phyloP scores from a whole-genome alignment of 2,113 vertebrate species.

The Ptilonorhynchus violaceus region DNA sequence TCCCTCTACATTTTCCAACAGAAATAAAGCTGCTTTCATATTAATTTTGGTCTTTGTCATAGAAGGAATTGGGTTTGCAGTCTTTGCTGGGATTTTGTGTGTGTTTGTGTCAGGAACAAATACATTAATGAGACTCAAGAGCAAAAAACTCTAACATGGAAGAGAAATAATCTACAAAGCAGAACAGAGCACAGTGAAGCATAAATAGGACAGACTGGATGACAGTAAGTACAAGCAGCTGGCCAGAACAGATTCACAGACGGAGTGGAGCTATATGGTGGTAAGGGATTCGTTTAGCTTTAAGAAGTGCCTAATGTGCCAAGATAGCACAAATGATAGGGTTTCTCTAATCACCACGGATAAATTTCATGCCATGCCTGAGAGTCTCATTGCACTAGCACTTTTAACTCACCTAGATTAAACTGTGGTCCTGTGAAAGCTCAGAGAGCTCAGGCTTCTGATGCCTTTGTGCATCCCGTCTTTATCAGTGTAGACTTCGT shows the following conservation, averaged over 20 bases:
- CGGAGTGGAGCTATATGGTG: not conserved
- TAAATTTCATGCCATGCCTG: not conserved
- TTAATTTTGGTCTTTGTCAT: not conserved
- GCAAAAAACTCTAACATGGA: not conserved
- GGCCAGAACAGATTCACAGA: slow-evolving; percentile 30
- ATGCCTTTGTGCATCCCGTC: not conserved
- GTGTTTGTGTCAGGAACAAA: not conserved
- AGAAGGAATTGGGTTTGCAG: not conserved
- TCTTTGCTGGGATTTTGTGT: not conserved
- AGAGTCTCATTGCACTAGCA: not conserved
- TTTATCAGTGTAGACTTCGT: not conserved
- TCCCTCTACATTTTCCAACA: not conserved
- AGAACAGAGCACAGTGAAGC: not conserved
- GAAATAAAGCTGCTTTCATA: not conserved
- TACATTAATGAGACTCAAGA: not conserved
- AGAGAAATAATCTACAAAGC: not conserved
- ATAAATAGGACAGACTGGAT: slow-evolving; percentile 33
- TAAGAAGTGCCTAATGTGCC: not conserved
- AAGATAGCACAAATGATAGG: not conserved
- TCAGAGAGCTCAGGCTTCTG: not conserved
- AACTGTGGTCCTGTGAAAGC: not conserved
- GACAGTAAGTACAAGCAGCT: slow-evolving; percentile 27
- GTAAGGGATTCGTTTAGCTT: slow-evolving; percentile 14
- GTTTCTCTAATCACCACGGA: not conserved
- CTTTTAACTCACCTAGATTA: not conserved